Conservation (phyloP, 2,888 invertebrate species). For the Laspeyria flexula region DNA sequence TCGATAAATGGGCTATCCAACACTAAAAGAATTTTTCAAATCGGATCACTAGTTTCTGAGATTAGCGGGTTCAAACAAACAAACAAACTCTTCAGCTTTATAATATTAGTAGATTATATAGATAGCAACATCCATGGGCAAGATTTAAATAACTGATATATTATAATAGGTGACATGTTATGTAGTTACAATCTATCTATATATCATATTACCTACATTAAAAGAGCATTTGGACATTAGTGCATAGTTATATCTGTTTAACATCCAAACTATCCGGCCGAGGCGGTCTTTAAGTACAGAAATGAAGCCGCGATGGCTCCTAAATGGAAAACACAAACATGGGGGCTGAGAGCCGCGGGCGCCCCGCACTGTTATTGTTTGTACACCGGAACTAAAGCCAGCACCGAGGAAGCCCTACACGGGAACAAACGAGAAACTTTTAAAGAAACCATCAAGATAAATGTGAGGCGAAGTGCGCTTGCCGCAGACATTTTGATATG, state of each 20-base stretch:
- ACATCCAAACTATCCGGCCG: slow-evolving; percentile 44
- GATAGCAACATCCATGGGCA: too few relatives aligned
- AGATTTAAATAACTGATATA: too few relatives aligned
- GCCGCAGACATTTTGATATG: slow-evolving; percentile 32
- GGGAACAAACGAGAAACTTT: slow-evolving; percentile 54
- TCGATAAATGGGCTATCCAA: too few relatives aligned
- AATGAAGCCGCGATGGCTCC: slow-evolving; percentile 67
- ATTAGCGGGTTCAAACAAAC: too few relatives aligned
- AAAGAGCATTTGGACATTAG: neutral
- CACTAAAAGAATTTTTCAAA: too few relatives aligned
- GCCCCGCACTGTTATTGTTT: slow-evolving; percentile 79
- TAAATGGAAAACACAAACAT: slow-evolving; percentile 81
- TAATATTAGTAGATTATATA: too few relatives aligned
- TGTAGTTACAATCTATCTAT: too few relatives aligned
- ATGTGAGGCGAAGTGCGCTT: slow-evolving; percentile 27
- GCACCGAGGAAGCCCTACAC: slow-evolving; percentile 48
- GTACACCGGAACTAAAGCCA: slow-evolving; percentile 72
- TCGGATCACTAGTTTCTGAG: too few relatives aligned
- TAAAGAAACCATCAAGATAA: slow-evolving; percentile 59
- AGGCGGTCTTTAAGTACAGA: slow-evolving; percentile 48
- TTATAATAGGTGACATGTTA: too few relatives aligned
- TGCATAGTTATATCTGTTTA: slow-evolving; percentile 21
- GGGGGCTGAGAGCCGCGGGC: slow-evolving; percentile 61
- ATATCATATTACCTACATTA: too few relatives aligned
- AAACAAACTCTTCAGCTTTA: too few relatives aligned